Conservation (phyloP, 1,140 invertebrate genomes). For the Schmidtea mediterranea region DNA sequence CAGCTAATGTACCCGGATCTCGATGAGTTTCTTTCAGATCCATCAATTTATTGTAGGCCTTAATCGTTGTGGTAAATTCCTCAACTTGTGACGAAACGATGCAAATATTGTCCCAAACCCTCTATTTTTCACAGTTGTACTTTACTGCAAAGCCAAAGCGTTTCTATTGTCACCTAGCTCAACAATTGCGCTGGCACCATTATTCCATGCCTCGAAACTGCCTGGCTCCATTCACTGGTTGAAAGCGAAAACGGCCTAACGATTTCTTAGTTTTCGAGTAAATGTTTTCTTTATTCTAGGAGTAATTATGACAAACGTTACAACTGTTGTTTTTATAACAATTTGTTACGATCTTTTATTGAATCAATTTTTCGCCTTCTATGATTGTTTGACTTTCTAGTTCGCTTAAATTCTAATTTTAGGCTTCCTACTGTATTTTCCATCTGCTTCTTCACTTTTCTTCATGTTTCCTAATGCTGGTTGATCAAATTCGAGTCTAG, state of each 20-base stretch:
- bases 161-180: neutral
- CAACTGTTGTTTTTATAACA: too few species aligned
- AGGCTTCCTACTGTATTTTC: too few species aligned
- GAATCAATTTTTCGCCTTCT: too few species aligned
- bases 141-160: neutral
- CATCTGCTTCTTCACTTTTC: too few species aligned
- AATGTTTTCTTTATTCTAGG: too few species aligned
- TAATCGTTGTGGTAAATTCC: neutral
- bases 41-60: slow-evolving; percentile 2
- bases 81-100: neutral
- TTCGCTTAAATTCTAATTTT: too few species aligned
- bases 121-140: neutral
- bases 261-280: too few species aligned
- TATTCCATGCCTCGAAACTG: slow-evolving; percentile 6
- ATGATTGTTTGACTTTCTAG: too few species aligned
- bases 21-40: neutral
- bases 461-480: too few species aligned
- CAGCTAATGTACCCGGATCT: neutral
- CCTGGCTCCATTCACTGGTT: neutral
- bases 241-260: slow-evolving; percentile 1
- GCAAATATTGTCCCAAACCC: slow-evolving; percentile 2
- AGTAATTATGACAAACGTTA: too few species aligned
- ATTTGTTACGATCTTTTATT: too few species aligned
- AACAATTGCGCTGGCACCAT: neutral
- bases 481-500: too few species aligned